Base-by-base conservation (phyloP, 2,888 invertebrate genomes). In the Pollenia angustigena region DNA sequence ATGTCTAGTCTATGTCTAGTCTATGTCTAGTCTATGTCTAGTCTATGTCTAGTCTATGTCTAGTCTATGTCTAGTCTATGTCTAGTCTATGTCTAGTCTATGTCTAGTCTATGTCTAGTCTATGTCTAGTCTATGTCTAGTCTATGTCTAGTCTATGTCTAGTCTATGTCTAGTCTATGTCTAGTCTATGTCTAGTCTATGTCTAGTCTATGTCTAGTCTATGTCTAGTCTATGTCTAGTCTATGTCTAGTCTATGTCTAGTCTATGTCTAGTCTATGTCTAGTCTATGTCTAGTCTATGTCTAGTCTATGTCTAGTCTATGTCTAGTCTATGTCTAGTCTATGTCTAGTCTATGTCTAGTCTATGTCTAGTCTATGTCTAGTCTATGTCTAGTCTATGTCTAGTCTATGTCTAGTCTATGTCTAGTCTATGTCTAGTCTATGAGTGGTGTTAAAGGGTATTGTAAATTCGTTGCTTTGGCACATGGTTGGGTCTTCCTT, bases 361-460 rank as follows among this genome's bases (percentile, higher is more conserved):
- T 52, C 52, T 52, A n/a, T 48, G 48, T 48, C 48, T 48, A 48
- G 50, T 52, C 50, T 52, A 52, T 52, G 50, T 52, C 50, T 52
- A 52, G 50, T 52, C 50, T 52, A 52, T 52, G 50, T 52, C 50
- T n/a, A 52, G 50, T n/a, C 50, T 52, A 52, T 52, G 50, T 52
- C 50, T n/a, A 52, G 50, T 52, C 50, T 52, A 14, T 52, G 50
- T 52, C 50, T 52, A 52, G 50, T 52, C 50, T 52, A 52, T 52
- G 50, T 52, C 50, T 52, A 52, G 50, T 52, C 50, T 52, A 52
- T 52, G 50, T 52, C 50, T 52, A 52, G 50, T 52, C 50, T 71
- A 7, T 32, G 18, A 4, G 32, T 32, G 32, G 32, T 48, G 0
- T 71, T 11, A 12, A 54, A 9, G n/a, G 46, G 0, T 12, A 23